Percentiles rank a stretch among this genome's conserved stretches.
Evolutionary conservation across 2,797 vertebrate species (phyloP).

Genomic region (Paedocypris micromegethes): DNA sequence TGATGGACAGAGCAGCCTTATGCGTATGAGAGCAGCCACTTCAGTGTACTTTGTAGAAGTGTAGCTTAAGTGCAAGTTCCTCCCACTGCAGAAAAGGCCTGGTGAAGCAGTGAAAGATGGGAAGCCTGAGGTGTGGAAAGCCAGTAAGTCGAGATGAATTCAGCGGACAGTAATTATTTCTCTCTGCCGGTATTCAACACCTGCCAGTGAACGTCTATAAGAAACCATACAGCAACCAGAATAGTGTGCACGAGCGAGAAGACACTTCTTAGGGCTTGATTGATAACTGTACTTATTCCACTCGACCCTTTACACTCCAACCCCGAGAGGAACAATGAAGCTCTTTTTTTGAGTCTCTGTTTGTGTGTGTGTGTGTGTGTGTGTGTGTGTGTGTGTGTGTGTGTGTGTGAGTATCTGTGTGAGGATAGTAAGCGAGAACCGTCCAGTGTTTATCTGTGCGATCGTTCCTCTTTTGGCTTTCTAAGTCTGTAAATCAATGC

Average conservation of each 20-base stretch:
- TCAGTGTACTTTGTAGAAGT: conserved; percentile 39
- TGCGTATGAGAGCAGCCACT: conserved; percentile 39
- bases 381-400: conserved; percentile 8
- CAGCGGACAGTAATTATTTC: conserved; percentile 60
- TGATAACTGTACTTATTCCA: conserved; percentile 61
- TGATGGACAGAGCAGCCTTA: conserved; percentile 19
- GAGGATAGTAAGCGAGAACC: background rate
- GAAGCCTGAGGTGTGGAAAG: conserved; percentile 21
- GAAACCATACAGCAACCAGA: conserved; percentile 47
- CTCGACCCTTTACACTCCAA: conserved; percentile 50
- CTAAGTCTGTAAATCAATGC: no score
- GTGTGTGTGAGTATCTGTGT: conserved; percentile 23
- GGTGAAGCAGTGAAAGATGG: conserved; percentile 22
- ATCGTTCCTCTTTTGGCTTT: no score
- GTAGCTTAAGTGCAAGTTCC: conserved; percentile 31
- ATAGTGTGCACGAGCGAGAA: background rate
- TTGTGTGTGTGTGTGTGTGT: background rate
- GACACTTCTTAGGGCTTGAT: conserved; percentile 54
- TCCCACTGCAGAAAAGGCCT: conserved; percentile 11
- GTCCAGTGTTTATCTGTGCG: no score
- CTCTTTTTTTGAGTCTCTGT: conserved; percentile 50
- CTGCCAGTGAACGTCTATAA: conserved; percentile 63
- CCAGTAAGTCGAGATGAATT: conserved; percentile 48
- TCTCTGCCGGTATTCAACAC: conserved; percentile 67
- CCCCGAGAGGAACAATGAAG: conserved; percentile 60